A percentile compares a stretch with the other conserved stretches of the same genome.
Evolutionary conservation across 2,888 invertebrate species (phyloP).

Genomic region (Brassicogethes aeneus): DNA sequence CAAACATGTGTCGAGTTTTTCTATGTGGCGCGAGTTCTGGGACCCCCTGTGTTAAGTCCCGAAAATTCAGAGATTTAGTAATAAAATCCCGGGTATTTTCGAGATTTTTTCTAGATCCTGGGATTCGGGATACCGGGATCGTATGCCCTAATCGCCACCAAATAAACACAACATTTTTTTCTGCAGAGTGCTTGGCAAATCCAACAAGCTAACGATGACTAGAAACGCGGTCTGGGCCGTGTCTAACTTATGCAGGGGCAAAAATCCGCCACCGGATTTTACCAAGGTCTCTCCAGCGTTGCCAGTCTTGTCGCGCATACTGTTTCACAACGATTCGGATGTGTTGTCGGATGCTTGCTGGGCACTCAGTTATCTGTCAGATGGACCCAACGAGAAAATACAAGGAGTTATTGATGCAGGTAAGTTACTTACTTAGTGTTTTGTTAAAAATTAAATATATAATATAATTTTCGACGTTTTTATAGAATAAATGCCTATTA

Average conservation of each 20-base stretch:
- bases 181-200: slow-evolving; percentile 65
- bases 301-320: slow-evolving; percentile 76
- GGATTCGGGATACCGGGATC: too few relatives aligned
- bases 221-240: slow-evolving; percentile 98
- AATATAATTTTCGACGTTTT: slow-evolving; percentile 4
- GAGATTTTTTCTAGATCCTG: too few relatives aligned
- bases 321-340: slow-evolving; percentile 83
- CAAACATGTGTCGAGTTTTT: too few relatives aligned
- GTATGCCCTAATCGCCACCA: too few relatives aligned
- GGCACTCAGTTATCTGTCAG: slow-evolving; percentile 93
- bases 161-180: slow-evolving; percentile 4
- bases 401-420: slow-evolving; percentile 41
- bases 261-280: slow-evolving; percentile 92
- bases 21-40: too few relatives aligned
- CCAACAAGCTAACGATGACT: slow-evolving; percentile 77
- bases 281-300: slow-evolving; percentile 70
- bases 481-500: too few relatives aligned
- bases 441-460: too few relatives aligned
- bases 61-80: too few relatives aligned
- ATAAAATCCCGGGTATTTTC: too few relatives aligned
- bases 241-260: slow-evolving; percentile 95
- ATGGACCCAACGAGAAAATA: slow-evolving; percentile 96
- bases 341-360: slow-evolving; percentile 92
- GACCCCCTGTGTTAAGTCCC: too few relatives aligned
- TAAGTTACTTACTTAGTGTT: too few relatives aligned